Conservation (phyloP, 2,888 invertebrate genomes). For the Lasius platythorax region DNA sequence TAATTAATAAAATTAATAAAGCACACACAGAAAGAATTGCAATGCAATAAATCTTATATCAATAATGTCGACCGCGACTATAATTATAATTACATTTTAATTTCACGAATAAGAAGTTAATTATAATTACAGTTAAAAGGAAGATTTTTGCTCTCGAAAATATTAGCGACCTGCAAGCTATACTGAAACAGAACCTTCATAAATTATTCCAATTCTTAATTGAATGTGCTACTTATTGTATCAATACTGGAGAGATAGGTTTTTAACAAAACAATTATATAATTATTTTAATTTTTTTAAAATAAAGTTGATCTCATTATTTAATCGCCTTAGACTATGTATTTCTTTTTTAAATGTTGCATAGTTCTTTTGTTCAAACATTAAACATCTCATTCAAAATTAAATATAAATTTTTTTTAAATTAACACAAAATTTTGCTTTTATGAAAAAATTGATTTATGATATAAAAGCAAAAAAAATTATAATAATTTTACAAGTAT, state of each 20-base stretch:
- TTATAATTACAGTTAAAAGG: not conserved
- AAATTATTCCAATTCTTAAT: constrained; percentile 2
- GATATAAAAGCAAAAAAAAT: not conserved
- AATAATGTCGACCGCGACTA: not conserved
- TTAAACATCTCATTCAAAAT: not conserved
- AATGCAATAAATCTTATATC: not conserved
- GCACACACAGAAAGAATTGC: not conserved
- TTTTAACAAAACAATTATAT: not conserved
- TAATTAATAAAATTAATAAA: not conserved
- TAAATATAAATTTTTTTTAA: not conserved
- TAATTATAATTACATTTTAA: not conserved
- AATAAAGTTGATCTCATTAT: not conserved
- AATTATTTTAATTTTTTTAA: not conserved
- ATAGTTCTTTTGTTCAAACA: not conserved
- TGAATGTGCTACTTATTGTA: not conserved
- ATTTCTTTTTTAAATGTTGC: not conserved
- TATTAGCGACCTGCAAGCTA: not conserved
- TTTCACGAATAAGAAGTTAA: not conserved
- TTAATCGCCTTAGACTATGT: not conserved
- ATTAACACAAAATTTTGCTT: not conserved
- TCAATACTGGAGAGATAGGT: not conserved
- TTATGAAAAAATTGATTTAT: not conserved
- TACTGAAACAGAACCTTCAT: not conserved
- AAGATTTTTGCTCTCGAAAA: not conserved
- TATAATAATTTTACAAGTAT: not conserved